Evolutionary conservation across 1,140 invertebrate species (phyloP).

Genomic region (Spodoptera litura): DNA sequence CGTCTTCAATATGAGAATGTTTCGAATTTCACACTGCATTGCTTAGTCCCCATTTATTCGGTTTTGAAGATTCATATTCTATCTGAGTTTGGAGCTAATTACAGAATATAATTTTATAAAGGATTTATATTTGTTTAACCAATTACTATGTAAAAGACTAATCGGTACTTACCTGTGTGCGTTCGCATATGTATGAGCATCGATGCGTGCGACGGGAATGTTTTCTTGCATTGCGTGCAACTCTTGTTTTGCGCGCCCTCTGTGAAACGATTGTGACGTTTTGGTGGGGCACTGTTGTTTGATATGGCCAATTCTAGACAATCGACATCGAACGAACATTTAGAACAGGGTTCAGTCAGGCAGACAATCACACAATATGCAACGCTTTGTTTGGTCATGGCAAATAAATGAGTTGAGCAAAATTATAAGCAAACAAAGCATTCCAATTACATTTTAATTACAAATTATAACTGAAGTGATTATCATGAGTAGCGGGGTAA

Average conservation of each 20-base stretch:
- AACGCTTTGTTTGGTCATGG: constrained; percentile 61
- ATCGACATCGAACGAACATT: constrained; percentile 81
- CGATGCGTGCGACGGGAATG: constrained; percentile 91
- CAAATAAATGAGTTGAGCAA: constrained; percentile 20
- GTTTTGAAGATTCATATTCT: too few species aligned
- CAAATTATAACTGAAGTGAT: constrained; percentile 84
- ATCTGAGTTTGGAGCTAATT: too few species aligned
- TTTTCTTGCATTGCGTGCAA: constrained; percentile 91
- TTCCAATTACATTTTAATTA: constrained; percentile 56
- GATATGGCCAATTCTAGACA: constrained; percentile 91
- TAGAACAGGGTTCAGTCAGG: constrained; percentile 64
- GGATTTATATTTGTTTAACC: too few species aligned
- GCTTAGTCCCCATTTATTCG: too few species aligned
- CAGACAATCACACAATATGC: constrained; percentile 54
- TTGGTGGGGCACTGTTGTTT: constrained; percentile 90
- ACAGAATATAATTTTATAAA: too few species aligned
- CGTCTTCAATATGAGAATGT: too few species aligned
- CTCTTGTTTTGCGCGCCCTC: constrained; percentile 89
- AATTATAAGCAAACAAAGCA: constrained; percentile 67
- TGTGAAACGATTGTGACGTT: constrained; percentile 87
- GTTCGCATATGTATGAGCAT: constrained; percentile 91
- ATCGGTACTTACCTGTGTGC: constrained; percentile 87
- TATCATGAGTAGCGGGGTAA: constrained; percentile 76
- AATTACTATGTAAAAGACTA: background rate
- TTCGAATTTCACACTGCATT: too few species aligned